A percentile compares a stretch with the other conserved stretches of the same genome.
Conservation (phyloP, 1,140 invertebrate genomes). For the Octopus sinensis region DNA sequence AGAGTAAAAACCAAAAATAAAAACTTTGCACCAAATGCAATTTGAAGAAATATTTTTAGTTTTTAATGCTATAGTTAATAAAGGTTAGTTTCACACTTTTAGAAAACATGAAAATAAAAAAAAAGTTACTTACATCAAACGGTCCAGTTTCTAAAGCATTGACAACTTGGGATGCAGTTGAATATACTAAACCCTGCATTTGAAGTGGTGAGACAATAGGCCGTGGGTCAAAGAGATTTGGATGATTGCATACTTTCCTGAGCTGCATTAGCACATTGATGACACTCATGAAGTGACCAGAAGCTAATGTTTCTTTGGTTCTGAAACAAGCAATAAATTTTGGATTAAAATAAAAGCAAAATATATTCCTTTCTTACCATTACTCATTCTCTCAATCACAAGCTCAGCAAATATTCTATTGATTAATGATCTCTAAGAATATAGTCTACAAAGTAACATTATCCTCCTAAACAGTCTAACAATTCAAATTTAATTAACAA, state of each 20-base stretch:
- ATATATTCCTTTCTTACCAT: no score
- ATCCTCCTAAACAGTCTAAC: no score
- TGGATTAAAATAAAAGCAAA: no score
- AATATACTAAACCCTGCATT: constrained; percentile 73
- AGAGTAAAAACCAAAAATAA: constrained; percentile 43
- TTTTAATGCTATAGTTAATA: no score
- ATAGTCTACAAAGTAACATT: no score
- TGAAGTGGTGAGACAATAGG: constrained; percentile 93
- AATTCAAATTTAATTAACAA: no score
- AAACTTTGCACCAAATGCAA: neutral
- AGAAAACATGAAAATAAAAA: neutral
- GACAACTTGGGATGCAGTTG: constrained; percentile 65
- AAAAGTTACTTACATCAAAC: constrained; percentile 65
- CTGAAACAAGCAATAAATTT: constrained; percentile 58
- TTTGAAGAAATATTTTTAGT: neutral
- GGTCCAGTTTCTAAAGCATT: constrained; percentile 75
- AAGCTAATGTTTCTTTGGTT: constrained; percentile 91
- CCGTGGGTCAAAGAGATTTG: constrained; percentile 95
- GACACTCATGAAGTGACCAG: constrained; percentile 94
- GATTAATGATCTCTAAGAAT: no score
- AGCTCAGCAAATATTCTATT: no score
- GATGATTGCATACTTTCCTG: constrained; percentile 99
- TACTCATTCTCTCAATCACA: no score
- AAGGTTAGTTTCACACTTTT: no score
- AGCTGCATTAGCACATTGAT: constrained; percentile 99